phyloP scores from a whole-genome alignment of 2,888 invertebrate species.

The Chorisops tibialis region DNA sequence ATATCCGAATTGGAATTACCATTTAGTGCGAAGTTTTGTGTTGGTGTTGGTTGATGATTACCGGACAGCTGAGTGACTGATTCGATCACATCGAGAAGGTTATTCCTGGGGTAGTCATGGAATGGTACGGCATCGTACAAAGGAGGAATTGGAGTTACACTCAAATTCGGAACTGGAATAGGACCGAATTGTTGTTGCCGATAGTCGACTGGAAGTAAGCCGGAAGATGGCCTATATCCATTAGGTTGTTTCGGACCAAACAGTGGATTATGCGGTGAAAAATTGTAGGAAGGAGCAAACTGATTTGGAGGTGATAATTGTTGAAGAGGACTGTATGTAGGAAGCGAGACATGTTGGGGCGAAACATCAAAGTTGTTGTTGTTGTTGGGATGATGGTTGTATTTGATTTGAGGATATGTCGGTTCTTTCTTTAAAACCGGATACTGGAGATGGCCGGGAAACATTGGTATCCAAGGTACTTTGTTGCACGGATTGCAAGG shows the following conservation, averaged over 20 bases:
- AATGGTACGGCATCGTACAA: conserved; percentile 63
- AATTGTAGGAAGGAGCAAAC: conserved; percentile 36
- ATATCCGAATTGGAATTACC: conserved; percentile 46
- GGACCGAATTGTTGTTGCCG: conserved; percentile 34
- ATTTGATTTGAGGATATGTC: conserved; percentile 24
- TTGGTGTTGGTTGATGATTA: conserved; percentile 35
- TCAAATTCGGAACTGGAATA: conserved; percentile 65
- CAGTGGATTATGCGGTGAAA: conserved; percentile 1
- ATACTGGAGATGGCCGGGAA: conserved; percentile 41
- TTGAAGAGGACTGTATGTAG: conserved; percentile 41
- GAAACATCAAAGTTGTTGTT: not conserved
- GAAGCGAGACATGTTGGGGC: conserved; percentile 12
- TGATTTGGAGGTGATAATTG: conserved; percentile 41
- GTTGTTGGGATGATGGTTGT: conserved; percentile 20
- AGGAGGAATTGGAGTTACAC: conserved; percentile 60
- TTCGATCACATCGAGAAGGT: not conserved
- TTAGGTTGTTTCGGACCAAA: not conserved
- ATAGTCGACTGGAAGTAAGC: conserved; percentile 37
- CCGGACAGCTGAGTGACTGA: conserved; percentile 24
- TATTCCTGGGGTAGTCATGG: conserved; percentile 29
- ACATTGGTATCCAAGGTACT: conserved; percentile 78
- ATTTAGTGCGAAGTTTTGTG: conserved; percentile 30
- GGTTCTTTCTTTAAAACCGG: conserved; percentile 32
- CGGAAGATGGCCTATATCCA: not conserved
- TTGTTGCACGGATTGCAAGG: conserved; percentile 75